Evolutionary conservation across 2,113 vertebrate genomes (phyloP).

Genomic region (Asarcornis scutulata): DNA sequence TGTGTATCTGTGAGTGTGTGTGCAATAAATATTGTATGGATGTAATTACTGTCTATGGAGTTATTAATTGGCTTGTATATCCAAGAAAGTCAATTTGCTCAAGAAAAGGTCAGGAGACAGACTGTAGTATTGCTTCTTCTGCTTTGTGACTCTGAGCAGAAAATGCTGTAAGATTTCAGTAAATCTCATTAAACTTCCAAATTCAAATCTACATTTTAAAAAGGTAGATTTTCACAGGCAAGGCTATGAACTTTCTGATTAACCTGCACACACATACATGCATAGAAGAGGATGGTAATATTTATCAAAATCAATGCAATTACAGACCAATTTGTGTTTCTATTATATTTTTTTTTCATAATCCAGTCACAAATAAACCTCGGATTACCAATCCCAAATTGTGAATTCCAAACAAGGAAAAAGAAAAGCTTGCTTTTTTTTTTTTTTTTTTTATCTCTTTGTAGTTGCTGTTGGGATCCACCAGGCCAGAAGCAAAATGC

Average conservation of each 20-base stretch:
- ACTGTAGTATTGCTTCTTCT: neutral
- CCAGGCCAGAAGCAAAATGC: neutral
- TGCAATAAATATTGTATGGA: constrained; percentile 27
- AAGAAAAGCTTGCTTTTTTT: neutral
- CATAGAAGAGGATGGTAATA: neutral
- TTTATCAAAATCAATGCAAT: neutral
- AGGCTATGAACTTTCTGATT: constrained; percentile 24
- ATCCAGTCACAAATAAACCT: neutral
- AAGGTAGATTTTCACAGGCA: constrained; percentile 12
- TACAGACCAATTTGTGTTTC: neutral
- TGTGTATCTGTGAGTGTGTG: neutral
- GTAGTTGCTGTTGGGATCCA: neutral
- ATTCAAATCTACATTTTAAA: neutral
- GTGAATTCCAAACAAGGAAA: neutral
- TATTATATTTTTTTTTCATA: neutral
- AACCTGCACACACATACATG: neutral
- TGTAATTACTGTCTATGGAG: constrained; percentile 27
- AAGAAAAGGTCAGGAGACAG: constrained; percentile 46
- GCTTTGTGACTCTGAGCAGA: neutral
- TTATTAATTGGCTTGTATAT: constrained; percentile 47
- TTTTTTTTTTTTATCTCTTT: neutral
- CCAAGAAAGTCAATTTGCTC: constrained; percentile 28
- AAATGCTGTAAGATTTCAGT: neutral
- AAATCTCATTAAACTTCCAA: constrained; percentile 36
- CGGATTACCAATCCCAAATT: neutral